Percentiles rank a stretch among this genome's conserved stretches.
Evolutionary conservation across 2,888 invertebrate genomes (phyloP).

Genomic region (Dryocosmus kuriphilus): DNA sequence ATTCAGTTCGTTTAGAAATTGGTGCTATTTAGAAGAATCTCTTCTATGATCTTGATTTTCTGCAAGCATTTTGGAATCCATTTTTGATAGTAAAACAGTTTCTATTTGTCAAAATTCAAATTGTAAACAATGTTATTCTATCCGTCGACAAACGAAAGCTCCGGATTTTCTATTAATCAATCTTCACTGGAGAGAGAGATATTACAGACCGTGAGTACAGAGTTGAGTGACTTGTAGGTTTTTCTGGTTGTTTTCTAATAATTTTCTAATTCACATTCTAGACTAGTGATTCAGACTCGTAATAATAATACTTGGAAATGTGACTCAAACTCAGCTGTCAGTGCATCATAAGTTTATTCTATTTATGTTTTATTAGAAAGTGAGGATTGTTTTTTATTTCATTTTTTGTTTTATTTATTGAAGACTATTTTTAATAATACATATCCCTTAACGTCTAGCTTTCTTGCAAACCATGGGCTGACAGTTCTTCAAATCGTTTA

Average conservation of each 20-base stretch:
- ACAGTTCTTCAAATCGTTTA: too few relatives aligned
- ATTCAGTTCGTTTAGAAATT: not conserved
- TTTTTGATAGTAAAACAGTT: not conserved
- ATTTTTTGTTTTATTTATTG: too few relatives aligned
- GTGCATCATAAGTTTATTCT: conserved; percentile 34
- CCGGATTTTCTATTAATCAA: conserved; percentile 10
- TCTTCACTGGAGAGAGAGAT: conserved; percentile 24
- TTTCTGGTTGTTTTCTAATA: not conserved
- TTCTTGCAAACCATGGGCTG: too few relatives aligned
- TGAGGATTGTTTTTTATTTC: too few relatives aligned
- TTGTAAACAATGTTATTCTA: conserved; percentile 15
- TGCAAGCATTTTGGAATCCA: not conserved
- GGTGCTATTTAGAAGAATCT: too few relatives aligned
- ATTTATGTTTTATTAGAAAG: conserved; percentile 2
- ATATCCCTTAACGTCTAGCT: not conserved
- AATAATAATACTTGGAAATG: not conserved
- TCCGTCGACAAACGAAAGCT: conserved; percentile 34
- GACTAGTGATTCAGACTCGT: not conserved
- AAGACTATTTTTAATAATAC: not conserved
- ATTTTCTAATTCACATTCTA: conserved; percentile 18
- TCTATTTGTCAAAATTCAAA: not conserved
- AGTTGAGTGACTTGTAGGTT: conserved; percentile 5
- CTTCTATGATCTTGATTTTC: not conserved
- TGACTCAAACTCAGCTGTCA: conserved; percentile 11
- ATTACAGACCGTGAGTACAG: conserved; percentile 29